Evolutionary conservation across 2,888 invertebrate species (phyloP), one percentile per base, ranked within the genome.

Genomic region (Adelognathus sp.): DNA sequence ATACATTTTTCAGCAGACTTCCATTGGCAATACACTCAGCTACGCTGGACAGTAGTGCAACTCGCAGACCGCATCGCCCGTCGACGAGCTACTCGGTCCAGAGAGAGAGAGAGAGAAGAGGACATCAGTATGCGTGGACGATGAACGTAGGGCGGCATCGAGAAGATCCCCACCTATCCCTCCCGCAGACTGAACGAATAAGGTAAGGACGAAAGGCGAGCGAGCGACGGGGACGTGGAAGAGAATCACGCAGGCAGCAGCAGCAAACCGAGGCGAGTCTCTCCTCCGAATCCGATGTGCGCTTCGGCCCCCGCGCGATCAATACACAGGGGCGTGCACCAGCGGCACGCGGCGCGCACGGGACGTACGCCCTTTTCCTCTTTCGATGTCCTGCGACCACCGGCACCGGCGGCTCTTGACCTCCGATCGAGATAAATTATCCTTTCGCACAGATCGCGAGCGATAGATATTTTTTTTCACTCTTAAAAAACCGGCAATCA

Each of bases 241-340:
- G 50, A n/a, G 31, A 21, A 31, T n/a, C n/a, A 61, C 41, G 61
- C 31, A 6, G 4, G 61, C 33, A 61, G 50, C 9, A 33, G 52
- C 21, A 16, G 31, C 64, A 50, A 9, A 70, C 46, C 33, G 70
- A 54, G 60, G 31, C 72, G 50, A 44, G 52, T 67, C 72, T 69
- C 76, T 74, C 67, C 85, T 86, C 85, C 85, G 85, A 87, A 89
- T 86, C 86, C 86, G 86, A 87, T 86, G 87, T 86, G 85, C 84
- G 86, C 88, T 86, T 82, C 83, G 83, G 75, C 67, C 72, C 79
- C 63, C 71, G 67, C 36, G 83, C 89, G 90, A 90, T 90, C 90
- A 90, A 90, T 90, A 90, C 87, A 86, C 80, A 86, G 85, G 88
- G 88, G 89, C 89, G 88, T 89, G 86, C 88, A 88, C 89, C 84